Evolutionary conservation across 92 coral and sea anemone genomes (phyloP), one percentile per base, ranked within the genome.

Genomic region (Plumapathes pennacea): DNA sequence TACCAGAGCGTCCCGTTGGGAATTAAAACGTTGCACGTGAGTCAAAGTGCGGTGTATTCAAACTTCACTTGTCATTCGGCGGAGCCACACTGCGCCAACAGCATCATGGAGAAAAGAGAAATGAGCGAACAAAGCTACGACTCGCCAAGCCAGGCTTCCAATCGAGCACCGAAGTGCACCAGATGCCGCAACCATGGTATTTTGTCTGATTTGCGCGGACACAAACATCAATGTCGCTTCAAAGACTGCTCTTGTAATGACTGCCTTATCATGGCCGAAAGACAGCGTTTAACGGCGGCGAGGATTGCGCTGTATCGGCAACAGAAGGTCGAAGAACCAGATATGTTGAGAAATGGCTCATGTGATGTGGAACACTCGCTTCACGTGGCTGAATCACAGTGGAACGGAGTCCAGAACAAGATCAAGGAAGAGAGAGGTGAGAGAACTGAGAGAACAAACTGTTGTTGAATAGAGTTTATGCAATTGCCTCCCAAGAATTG

Each of bases 101-200:
- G 57, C 38, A 51, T 6, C 6, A 31, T 29, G 8, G 5, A n/a
- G n/a, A n/a, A n/a, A n/a, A n/a, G n/a, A 4, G 90, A 61, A 31
- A 67, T 82, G 62, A 77, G 73, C 27, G 96, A 83, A 17, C 89
- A 87, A 55, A 40, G 80, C 19, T 20, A 63, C 37, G 80, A 72
- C 33, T 54, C 68, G 0, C 6, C 64, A 21, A 74, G 25, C 55
- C 50, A 67, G 5, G 47, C 54, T 18, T 67, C 85, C 24, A 84
- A 84, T 33, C 78, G 97, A 3, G 78, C 78, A 12, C 97, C 97
- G 1, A 91, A 91, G 38, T 91, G 97, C 14, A 84, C 96, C 15
- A 74, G 97, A 29, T 91, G 97, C 50, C 76, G 97, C 41, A 91
- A 91, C 64, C 97, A 91, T 28, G 95, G 95, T 4, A 76, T 91